phyloP scores from a whole-genome alignment of 1,140 invertebrate species.

The Lepidurus couesii region DNA sequence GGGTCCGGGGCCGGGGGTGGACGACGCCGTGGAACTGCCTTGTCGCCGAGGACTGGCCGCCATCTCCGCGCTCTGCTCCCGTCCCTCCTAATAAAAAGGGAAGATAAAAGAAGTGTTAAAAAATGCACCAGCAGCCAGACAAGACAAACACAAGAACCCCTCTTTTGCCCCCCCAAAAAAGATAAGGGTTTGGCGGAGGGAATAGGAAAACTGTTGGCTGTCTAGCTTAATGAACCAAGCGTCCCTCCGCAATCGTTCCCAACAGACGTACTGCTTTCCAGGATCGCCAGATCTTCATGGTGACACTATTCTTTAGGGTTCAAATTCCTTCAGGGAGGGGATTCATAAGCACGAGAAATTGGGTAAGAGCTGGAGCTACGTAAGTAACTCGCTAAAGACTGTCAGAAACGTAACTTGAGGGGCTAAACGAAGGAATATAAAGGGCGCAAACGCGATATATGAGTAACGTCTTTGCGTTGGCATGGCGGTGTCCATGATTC shows the following conservation, averaged over 20 bases:
- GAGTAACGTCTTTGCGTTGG: conserved; percentile 11
- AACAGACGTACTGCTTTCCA: neutral
- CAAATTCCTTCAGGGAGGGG: neutral
- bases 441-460: conserved; percentile 13
- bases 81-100: conserved; percentile 34
- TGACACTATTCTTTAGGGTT: neutral
- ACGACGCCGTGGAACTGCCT: conserved; percentile 46
- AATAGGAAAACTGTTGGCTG: neutral
- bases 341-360: neutral
- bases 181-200: too few species aligned
- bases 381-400: conserved; percentile 9
- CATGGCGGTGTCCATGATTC: conserved; percentile 3
- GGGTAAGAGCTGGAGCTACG: neutral
- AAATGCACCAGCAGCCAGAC: neutral
- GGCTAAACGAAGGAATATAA: conserved; percentile 5
- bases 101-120: conserved; percentile 6
- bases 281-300: conserved; percentile 7
- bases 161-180: neutral
- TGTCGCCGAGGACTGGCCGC: conserved; percentile 78
- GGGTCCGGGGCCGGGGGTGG: conserved; percentile 35
- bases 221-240: neutral
- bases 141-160: neutral
- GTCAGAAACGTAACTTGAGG: conserved; percentile 9
- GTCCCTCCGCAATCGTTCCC: neutral
- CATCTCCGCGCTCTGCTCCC: conserved; percentile 54